These are phyloP conservation scores for Phasianus colchicus DNA, from an alignment of 2,113 vertebrate genomes.

Conservation along the genomic window DNA sequence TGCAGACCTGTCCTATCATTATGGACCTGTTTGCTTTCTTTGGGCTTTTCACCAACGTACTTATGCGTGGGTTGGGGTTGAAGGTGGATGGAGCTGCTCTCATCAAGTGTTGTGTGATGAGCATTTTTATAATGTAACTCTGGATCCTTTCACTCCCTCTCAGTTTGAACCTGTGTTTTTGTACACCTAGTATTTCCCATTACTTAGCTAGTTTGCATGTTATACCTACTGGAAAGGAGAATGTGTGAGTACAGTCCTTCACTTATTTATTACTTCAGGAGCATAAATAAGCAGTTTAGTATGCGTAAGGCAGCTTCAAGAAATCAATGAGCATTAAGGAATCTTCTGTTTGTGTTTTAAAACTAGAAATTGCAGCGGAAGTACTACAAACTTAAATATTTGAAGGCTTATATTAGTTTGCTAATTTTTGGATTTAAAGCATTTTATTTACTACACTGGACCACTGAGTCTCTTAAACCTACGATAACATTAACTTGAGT, in stretches of 20 bases:
- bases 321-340: neutral
- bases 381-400: neutral
- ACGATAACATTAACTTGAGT: neutral
- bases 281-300: neutral
- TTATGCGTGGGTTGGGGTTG: no score
- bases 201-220: neutral
- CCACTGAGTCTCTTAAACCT: neutral
- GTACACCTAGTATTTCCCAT: neutral
- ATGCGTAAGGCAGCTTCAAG: neutral
- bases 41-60: neutral
- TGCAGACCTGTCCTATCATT: neutral
- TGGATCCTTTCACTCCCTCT: neutral
- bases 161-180: neutral
- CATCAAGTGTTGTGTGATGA: neutral
- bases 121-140: neutral
- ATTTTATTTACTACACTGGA: neutral
- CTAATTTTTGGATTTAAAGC: neutral
- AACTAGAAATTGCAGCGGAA: neutral
- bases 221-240: neutral
- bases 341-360: neutral
- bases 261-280: neutral
- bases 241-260: neutral
- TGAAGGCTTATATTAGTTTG: slow-evolving; percentile 4
- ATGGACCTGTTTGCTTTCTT: neutral
- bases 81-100: neutral